phyloP scores from a whole-genome alignment of 2,888 invertebrate species.

The Drosophila quasianomalipes region DNA sequence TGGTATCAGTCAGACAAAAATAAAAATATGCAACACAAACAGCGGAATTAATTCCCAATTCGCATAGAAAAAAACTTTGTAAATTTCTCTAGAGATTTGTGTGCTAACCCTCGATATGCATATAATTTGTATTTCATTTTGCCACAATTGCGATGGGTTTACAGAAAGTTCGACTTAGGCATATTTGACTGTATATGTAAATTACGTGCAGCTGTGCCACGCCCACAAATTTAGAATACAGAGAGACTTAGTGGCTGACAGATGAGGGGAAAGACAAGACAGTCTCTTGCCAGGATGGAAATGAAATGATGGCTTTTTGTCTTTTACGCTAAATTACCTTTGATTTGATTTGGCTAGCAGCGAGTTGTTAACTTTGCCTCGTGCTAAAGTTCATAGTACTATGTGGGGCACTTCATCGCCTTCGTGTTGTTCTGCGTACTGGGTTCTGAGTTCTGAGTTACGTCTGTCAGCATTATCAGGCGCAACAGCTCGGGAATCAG shows the following conservation, averaged over 20 bases:
- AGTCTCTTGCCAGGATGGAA: slow-evolving; percentile 40
- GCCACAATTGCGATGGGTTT: not conserved
- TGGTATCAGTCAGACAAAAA: not conserved
- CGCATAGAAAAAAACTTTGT: not conserved
- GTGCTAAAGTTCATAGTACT: not conserved
- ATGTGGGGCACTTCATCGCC: not conserved
- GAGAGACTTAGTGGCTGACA: not conserved
- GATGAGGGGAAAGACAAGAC: not conserved
- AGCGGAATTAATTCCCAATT: not conserved
- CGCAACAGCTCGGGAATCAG: slow-evolving; percentile 12
- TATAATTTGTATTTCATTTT: not conserved
- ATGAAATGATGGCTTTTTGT: slow-evolving; percentile 77
- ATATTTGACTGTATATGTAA: slow-evolving; percentile 13
- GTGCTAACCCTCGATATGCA: not conserved
- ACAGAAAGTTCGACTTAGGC: no score
- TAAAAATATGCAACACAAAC: not conserved
- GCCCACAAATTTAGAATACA: slow-evolving; percentile 12
- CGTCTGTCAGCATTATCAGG: slow-evolving; percentile 37
- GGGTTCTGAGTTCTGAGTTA: not conserved
- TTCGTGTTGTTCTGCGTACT: not conserved
- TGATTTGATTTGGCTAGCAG: slow-evolving; percentile 73
- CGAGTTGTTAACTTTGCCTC: slow-evolving; percentile 49
- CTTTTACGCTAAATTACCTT: slow-evolving; percentile 79
- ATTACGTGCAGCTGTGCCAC: slow-evolving; percentile 40
- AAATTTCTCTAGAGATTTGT: not conserved